phyloP scores from a whole-genome alignment of 2,113 vertebrate species.

The Myanophis thanlyinensis region DNA sequence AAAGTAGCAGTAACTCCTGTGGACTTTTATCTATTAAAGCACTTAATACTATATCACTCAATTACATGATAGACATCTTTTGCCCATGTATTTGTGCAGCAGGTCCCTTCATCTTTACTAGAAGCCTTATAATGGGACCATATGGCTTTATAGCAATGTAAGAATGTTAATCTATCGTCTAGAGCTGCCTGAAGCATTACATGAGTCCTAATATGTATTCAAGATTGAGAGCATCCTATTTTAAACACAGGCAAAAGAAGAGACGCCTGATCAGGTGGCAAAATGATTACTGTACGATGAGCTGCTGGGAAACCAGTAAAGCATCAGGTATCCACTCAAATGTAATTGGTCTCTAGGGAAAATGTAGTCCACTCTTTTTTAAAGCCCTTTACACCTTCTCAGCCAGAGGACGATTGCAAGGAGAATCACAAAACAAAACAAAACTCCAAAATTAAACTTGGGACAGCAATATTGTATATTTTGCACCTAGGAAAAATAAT shows the following conservation, averaged over 20 bases:
- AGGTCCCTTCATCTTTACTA: constrained; percentile 68
- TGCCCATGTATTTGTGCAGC: constrained; percentile 65
- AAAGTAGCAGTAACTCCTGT: constrained; percentile 58
- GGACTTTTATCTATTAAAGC: constrained; percentile 69
- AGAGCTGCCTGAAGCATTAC: constrained; percentile 71
- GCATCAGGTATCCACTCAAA: constrained; percentile 69
- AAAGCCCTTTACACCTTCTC: constrained; percentile 72
- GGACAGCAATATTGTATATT: constrained; percentile 22
- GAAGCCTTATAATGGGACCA: constrained; percentile 72
- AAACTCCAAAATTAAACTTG: constrained; percentile 23
- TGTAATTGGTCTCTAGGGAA: constrained; percentile 77
- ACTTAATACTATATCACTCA: constrained; percentile 61
- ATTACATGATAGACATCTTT: constrained; percentile 66
- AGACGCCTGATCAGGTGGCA: constrained; percentile 71
- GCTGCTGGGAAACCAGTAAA: constrained; percentile 47
- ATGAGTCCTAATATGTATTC: constrained; percentile 64
- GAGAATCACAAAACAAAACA: constrained; percentile 54
- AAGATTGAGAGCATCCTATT: constrained; percentile 69
- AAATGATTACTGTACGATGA: constrained; percentile 67
- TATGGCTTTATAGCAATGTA: constrained; percentile 74
- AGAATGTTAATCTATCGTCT: constrained; percentile 79
- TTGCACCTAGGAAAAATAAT: constrained; percentile 41
- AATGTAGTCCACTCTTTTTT: constrained; percentile 63
- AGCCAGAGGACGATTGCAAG: constrained; percentile 70
- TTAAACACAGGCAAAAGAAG: constrained; percentile 73